phyloP scores from a whole-genome alignment of 2,888 invertebrate genomes.

The Osmoderma eremita region DNA sequence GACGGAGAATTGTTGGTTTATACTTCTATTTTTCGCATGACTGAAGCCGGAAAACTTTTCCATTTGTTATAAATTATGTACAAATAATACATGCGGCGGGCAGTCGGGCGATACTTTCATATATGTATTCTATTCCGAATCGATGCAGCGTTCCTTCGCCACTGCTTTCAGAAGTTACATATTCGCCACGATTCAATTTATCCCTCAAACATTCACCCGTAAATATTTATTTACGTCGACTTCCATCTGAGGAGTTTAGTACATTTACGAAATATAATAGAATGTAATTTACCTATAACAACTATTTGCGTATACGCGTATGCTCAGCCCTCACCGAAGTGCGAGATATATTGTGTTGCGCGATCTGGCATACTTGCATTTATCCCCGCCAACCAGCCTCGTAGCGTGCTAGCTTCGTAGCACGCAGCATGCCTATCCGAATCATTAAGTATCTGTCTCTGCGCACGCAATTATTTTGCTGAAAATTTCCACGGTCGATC shows the following conservation, averaged over 20 bases:
- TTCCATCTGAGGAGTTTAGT: conserved; percentile 9
- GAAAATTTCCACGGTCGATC: no score
- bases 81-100: conserved; percentile 29
- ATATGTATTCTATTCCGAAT: conserved; percentile 20
- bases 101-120: conserved; percentile 34
- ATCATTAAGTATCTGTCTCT: no score
- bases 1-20: conserved; percentile 49
- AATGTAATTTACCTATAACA: no score
- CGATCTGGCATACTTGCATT: no score
- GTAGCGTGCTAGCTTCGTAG: no score
- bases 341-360: no score
- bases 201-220: conserved; percentile 29
- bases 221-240: conserved; percentile 26
- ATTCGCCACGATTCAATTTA: conserved; percentile 31
- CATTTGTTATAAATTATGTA: conserved; percentile 51
- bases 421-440: no score
- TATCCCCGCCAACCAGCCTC: no score
- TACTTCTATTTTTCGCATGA: conserved; percentile 50
- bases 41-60: conserved; percentile 49
- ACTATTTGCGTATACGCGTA: no score
- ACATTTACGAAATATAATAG: no score
- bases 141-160: conserved; percentile 1
- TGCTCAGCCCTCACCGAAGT: no score
- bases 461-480: no score
- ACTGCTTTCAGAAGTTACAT: conserved; percentile 9